A percentile compares a stretch with the other conserved stretches of the same genome.
phyloP scores from a whole-genome alignment of 2,113 vertebrate species.

The Grammomys surdaster region DNA sequence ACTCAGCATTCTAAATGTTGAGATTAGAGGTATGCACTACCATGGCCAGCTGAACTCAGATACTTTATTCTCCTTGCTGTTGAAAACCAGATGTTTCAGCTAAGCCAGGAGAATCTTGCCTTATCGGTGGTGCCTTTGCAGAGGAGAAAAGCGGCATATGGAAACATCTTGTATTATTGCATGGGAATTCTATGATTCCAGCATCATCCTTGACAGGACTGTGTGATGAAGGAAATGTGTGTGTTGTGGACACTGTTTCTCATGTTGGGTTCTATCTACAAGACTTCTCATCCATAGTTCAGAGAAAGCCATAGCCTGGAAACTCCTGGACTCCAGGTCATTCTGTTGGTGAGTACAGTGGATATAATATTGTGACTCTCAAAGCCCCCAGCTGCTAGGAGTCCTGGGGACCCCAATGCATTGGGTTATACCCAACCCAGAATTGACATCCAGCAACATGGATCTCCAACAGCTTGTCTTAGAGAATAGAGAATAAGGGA shows the following conservation, averaged over 20 bases:
- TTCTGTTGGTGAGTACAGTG: accelerated
- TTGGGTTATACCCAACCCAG: background rate
- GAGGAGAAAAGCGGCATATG: background rate
- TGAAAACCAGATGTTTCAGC: background rate
- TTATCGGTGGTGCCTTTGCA: background rate
- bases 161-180: background rate
- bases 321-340: background rate
- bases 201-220: background rate
- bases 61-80: background rate
- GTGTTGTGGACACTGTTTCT: background rate
- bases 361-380: too few species aligned
- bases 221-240: background rate
- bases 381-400: background rate
- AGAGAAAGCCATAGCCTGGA: background rate
- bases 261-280: background rate
- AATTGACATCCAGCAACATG: too few species aligned
- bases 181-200: background rate
- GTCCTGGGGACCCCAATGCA: background rate
- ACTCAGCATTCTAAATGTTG: background rate
- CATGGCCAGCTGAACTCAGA: background rate
- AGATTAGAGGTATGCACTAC: background rate
- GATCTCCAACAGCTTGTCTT: background rate
- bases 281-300: background rate
- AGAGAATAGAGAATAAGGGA: too few species aligned
- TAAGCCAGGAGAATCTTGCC: background rate